Conservation (phyloP, 2,113 vertebrate genomes). For the Sterrhoptilus dennistouni region DNA sequence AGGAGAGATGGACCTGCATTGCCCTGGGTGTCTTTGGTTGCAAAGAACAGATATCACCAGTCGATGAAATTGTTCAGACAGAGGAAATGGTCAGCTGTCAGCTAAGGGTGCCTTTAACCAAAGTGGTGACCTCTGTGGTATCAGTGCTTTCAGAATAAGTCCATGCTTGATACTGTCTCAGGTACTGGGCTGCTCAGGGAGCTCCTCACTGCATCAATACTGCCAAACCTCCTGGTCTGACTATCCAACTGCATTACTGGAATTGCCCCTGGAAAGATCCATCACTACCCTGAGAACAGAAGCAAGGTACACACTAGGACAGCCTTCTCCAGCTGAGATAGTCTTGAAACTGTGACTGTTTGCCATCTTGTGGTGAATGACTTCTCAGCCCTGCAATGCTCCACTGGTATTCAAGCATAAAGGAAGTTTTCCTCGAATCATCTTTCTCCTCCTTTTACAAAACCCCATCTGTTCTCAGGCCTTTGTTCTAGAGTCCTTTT, state of each 20-base stretch:
- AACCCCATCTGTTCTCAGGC: background rate
- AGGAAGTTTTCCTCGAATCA: background rate
- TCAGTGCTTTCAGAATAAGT: background rate
- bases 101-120: background rate
- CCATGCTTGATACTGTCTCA: background rate
- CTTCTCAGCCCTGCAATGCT: background rate
- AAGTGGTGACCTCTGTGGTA: background rate
- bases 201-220: background rate
- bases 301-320: background rate
- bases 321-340: background rate
- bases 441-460: background rate
- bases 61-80: background rate
- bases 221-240: background rate
- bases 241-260: background rate
- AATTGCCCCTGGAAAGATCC: background rate
- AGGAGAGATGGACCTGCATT: fast-evolving
- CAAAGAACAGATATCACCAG: background rate
- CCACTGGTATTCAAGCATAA: background rate
- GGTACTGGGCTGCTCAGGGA: background rate
- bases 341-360: slow-evolving; percentile 5
- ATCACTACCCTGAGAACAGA: background rate
- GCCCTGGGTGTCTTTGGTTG: background rate
- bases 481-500: background rate
- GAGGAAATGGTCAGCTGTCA: background rate
- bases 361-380: slow-evolving; percentile 38